Conservation (phyloP, 2,888 invertebrate genomes). For the Scaptomyza reducta region DNA sequence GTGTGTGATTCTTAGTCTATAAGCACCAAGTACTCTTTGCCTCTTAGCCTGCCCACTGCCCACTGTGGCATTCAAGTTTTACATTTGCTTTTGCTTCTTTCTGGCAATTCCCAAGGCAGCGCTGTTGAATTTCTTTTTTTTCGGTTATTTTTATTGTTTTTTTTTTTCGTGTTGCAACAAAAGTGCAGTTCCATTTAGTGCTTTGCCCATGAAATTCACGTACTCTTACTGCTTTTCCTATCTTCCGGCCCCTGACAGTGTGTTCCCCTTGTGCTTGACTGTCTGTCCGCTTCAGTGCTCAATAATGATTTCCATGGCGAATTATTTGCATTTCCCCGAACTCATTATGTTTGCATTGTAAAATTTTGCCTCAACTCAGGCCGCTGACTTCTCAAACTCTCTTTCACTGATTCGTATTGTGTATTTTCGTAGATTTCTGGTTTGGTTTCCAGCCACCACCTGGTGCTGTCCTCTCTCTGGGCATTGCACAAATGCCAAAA, state of each 20-base stretch:
- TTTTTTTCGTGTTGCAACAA: conserved; percentile 22
- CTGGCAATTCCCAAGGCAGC: conserved; percentile 28
- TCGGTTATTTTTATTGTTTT: neutral
- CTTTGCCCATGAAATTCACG: conserved; percentile 44
- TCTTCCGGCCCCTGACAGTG: neutral
- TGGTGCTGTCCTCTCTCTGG: conserved; percentile 18
- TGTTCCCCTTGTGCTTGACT: neutral
- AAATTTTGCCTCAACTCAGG: conserved; percentile 39
- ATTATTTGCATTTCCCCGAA: conserved; percentile 73
- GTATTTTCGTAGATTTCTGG: conserved; percentile 10
- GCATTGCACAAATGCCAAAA: conserved; percentile 16
- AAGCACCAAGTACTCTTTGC: conserved; percentile 14
- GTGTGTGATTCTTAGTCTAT: conserved; percentile 28
- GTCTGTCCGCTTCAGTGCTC: conserved; percentile 61
- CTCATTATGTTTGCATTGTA: conserved; percentile 74
- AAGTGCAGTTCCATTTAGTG: conserved; percentile 40
- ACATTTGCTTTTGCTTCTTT: conserved; percentile 25
- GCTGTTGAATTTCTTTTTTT: conserved; percentile 10
- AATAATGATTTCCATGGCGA: conserved; percentile 74
- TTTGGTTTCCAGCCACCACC: conserved; percentile 7
- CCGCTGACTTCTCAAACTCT: conserved; percentile 1
- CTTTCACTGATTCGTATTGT: conserved; percentile 11
- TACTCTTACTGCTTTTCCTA: neutral
- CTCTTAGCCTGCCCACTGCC: neutral
- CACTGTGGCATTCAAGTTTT: conserved; percentile 20